phyloP scores from a whole-genome alignment of 1,140 invertebrate genomes.

The Zaprionus kolodkinae region DNA sequence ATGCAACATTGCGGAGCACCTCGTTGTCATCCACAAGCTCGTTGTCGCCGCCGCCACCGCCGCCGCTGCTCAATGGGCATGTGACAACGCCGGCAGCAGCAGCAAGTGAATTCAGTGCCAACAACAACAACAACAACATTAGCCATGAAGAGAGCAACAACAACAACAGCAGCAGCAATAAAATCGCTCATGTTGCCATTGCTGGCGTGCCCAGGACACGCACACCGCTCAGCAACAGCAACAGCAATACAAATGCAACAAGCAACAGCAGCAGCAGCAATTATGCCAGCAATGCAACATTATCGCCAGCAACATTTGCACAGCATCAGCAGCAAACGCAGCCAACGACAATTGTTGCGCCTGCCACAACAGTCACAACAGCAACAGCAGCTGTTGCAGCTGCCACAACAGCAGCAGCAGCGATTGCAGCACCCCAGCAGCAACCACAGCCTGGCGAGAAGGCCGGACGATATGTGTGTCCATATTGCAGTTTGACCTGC shows the following conservation, averaged over 20 bases:
- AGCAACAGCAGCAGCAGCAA: constrained; percentile 40
- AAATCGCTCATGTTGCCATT: constrained; percentile 11
- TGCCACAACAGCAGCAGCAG: neutral
- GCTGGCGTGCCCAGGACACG: constrained; percentile 52
- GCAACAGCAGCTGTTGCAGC: constrained; percentile 9
- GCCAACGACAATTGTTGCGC: constrained; percentile 45
- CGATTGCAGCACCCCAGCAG: neutral
- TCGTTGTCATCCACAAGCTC: constrained; percentile 79
- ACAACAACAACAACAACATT: constrained; percentile 71
- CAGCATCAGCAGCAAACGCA: constrained; percentile 72
- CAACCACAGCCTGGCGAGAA: constrained; percentile 35
- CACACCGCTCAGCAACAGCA: constrained; percentile 56
- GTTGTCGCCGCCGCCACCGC: constrained; percentile 60
- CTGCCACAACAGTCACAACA: constrained; percentile 8
- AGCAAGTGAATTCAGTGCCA: constrained; percentile 68
- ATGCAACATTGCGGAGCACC: constrained; percentile 73
- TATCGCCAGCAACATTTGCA: constrained; percentile 67
- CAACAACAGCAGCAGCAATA: constrained; percentile 55
- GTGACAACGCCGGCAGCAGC: constrained; percentile 2
- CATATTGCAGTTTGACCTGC: constrained; percentile 94
- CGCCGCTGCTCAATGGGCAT: constrained; percentile 33
- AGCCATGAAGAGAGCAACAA: constrained; percentile 53
- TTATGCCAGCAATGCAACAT: constrained; percentile 57
- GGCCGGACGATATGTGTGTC: constrained; percentile 90
- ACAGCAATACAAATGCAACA: constrained; percentile 19